Evolutionary conservation across 2,888 invertebrate species (phyloP).

Genomic region (Nemurella pictetii): DNA sequence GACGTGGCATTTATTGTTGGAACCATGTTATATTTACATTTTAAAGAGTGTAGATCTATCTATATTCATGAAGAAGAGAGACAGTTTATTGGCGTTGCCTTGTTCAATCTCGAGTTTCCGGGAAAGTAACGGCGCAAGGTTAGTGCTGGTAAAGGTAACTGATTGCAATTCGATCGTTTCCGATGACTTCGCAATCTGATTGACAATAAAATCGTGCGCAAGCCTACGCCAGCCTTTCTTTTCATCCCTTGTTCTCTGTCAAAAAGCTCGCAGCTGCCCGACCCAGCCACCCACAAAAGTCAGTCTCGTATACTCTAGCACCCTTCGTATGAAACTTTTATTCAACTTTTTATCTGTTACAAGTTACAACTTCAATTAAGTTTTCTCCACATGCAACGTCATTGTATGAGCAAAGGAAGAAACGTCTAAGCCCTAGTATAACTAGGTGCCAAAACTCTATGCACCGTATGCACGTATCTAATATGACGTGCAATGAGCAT

Average conservation of each 20-base stretch:
- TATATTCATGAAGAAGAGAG: not conserved
- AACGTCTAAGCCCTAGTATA: too few species aligned
- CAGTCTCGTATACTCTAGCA: not conserved
- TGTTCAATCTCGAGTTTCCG: not conserved
- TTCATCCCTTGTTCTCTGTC: not conserved
- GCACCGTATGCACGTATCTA: too few species aligned
- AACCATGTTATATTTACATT: not conserved
- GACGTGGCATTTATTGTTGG: not conserved
- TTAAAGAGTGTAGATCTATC: too few species aligned
- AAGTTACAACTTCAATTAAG: conserved; percentile 32
- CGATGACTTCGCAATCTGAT: not conserved
- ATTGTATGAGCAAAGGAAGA: not conserved
- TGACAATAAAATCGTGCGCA: not conserved
- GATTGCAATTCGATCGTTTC: not conserved
- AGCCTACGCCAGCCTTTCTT: not conserved
- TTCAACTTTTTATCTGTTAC: conserved; percentile 31
- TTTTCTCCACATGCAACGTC: conserved; percentile 20
- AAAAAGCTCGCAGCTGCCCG: not conserved
- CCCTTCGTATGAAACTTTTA: conserved; percentile 26
- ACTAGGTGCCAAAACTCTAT: too few species aligned
- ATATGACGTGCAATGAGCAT: too few species aligned
- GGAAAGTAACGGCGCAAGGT: not conserved
- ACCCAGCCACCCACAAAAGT: too few species aligned
- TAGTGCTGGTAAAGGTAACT: not conserved
- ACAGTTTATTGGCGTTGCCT: not conserved